Percentiles rank a stretch among this genome's conserved stretches.
Evolutionary conservation across 2,888 invertebrate species (phyloP).

Genomic region (Spilosoma lubricipeda): DNA sequence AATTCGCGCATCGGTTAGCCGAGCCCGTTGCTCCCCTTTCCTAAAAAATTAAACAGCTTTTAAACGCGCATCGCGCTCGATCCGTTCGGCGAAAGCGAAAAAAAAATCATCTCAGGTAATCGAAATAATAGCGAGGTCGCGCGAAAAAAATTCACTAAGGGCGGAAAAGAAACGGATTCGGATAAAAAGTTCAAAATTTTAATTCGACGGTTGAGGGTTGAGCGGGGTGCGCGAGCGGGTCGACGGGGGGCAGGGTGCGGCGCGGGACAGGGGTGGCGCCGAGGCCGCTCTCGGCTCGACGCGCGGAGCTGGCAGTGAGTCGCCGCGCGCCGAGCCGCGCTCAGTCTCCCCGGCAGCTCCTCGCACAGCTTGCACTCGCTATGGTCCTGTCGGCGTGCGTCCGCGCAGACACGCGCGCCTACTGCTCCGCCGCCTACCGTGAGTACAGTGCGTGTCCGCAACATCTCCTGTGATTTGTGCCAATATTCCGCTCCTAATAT

Average conservation of each 20-base stretch:
- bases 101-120: constrained; percentile 85
- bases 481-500: neutral
- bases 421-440: constrained; percentile 76
- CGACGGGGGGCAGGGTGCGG: constrained; percentile 28
- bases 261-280: constrained; percentile 24
- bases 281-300: constrained; percentile 22
- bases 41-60: constrained; percentile 85
- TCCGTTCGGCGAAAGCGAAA: constrained; percentile 72
- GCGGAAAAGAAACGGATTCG: constrained; percentile 85
- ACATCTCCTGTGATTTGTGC: neutral
- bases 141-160: constrained; percentile 86
- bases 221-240: constrained; percentile 44
- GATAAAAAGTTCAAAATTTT: constrained; percentile 80
- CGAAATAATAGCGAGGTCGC: constrained; percentile 82
- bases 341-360: neutral
- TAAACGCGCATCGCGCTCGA: constrained; percentile 79
- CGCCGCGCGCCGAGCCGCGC: constrained; percentile 23
- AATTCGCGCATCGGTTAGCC: constrained; percentile 83
- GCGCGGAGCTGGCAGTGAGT: constrained; percentile 23
- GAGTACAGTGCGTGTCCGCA: constrained; percentile 56
- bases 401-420: constrained; percentile 73
- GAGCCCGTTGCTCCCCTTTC: constrained; percentile 81
- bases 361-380: constrained; percentile 32
- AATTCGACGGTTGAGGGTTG: constrained; percentile 75
- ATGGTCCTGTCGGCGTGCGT: constrained; percentile 82